These are phyloP conservation scores for Chymomyza caudatula DNA, from an alignment of 2,888 invertebrate species.

Conservation along the genomic window DNA sequence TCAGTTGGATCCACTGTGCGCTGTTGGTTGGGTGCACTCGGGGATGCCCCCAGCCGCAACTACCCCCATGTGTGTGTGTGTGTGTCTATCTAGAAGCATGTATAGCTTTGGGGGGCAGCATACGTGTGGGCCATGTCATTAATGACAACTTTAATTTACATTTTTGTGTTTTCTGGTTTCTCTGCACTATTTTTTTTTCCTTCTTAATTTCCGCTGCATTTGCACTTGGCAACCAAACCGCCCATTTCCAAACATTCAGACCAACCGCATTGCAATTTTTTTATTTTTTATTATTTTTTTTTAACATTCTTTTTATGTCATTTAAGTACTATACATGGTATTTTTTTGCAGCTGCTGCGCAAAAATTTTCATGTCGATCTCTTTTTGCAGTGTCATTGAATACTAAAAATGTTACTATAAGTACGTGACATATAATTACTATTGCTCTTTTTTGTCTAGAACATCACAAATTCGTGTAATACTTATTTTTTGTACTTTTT, in stretches of 20 bases:
- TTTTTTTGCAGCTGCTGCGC: constrained; percentile 53
- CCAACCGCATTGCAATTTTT: constrained; percentile 19
- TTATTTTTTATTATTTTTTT: too few relatives aligned
- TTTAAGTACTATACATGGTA: too few relatives aligned
- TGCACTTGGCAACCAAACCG: constrained; percentile 54
- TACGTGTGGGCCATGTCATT: constrained; percentile 41
- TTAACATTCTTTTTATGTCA: constrained; percentile 49
- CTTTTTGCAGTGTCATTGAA: constrained; percentile 51
- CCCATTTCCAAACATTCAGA: neutral
- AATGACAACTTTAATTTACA: constrained; percentile 60
- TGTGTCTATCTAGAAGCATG: constrained; percentile 8
- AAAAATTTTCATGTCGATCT: constrained; percentile 25
- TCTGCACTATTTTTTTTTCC: neutral
- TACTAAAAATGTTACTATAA: constrained; percentile 38
- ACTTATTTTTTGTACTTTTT: constrained; percentile 12
- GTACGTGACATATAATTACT: constrained; percentile 60
- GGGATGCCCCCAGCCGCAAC: neutral
- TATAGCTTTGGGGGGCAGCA: constrained; percentile 7
- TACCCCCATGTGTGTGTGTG: too few relatives aligned
- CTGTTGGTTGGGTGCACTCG: neutral
- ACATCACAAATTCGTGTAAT: constrained; percentile 45
- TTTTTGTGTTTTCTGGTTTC: constrained; percentile 14
- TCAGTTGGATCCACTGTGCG: too few relatives aligned
- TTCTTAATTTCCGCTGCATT: constrained; percentile 43
- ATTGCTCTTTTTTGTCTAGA: constrained; percentile 36